phyloP scores from a whole-genome alignment of 2,888 invertebrate genomes.

The Cephus runcator region DNA sequence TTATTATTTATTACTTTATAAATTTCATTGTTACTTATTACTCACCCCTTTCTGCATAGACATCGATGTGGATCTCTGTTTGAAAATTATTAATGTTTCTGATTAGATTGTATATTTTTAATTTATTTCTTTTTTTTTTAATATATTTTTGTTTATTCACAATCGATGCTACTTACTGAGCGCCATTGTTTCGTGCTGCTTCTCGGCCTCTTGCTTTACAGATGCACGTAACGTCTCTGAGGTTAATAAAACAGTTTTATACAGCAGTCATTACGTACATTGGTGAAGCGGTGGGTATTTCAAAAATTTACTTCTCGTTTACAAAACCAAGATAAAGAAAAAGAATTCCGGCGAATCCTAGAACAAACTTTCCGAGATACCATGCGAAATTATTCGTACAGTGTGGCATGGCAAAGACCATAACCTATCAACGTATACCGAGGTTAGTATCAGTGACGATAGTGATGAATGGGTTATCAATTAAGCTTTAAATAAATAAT shows the following conservation, averaged over 20 bases:
- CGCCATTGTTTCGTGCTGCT: conserved; percentile 19
- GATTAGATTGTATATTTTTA: conserved; percentile 38
- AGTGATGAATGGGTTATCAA: not conserved
- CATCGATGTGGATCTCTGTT: conserved; percentile 45
- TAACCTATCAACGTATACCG: not conserved
- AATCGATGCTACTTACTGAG: conserved; percentile 22
- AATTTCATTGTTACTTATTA: not conserved
- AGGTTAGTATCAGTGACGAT: not conserved
- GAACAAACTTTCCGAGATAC: conserved; percentile 55
- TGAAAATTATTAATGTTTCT: conserved; percentile 30
- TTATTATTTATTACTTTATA: not conserved
- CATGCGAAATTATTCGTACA: conserved; percentile 47
- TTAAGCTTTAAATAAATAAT: not conserved
- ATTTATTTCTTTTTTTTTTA: conserved; percentile 20
- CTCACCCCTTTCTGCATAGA: conserved; percentile 43
- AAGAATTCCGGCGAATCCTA: conserved; percentile 52
- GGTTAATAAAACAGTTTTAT: not conserved
- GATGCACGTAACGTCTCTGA: conserved; percentile 24
- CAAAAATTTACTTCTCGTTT: conserved; percentile 45
- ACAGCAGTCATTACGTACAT: not conserved
- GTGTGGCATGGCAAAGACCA: conserved; percentile 44
- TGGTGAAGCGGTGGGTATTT: not conserved
- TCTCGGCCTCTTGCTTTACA: conserved; percentile 30
- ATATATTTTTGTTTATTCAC: not conserved
- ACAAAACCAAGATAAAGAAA: conserved; percentile 48